phyloP scores from a whole-genome alignment of 2,797 vertebrate species.

The Sebastiscus albofasciatus region DNA sequence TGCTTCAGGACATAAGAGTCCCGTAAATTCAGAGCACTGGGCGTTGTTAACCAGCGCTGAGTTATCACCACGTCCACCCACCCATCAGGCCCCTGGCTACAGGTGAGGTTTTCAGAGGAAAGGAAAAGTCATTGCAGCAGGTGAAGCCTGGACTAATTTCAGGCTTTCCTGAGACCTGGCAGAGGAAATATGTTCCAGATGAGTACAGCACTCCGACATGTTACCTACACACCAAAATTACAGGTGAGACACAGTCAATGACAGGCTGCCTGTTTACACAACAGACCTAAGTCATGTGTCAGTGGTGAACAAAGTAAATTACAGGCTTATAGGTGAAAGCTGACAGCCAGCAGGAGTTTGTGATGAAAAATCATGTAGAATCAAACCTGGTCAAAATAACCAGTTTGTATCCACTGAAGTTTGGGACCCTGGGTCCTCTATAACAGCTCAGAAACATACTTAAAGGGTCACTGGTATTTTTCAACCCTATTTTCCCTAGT shows the following conservation, averaged over 20 bases:
- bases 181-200: constrained; percentile 3
- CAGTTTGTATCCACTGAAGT: too few relatives aligned
- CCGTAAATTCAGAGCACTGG: background rate
- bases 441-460: background rate
- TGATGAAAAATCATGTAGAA: background rate
- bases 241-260: constrained; percentile 37
- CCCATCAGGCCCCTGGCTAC: background rate
- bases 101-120: background rate
- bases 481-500: background rate
- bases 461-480: background rate
- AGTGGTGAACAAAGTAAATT: constrained; percentile 7
- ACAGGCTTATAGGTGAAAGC: constrained; percentile 23
- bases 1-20: background rate
- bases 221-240: constrained; percentile 30
- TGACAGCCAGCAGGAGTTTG: background rate
- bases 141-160: constrained; percentile 14
- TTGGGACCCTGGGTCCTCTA: background rate
- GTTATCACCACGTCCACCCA: background rate
- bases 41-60: background rate
- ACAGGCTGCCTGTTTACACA: constrained; percentile 33
- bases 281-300: background rate
- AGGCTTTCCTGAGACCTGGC: background rate
- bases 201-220: constrained; percentile 9
- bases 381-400: background rate
- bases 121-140: background rate